phyloP scores from a whole-genome alignment of 2,888 invertebrate species.

The Agelastica alni region DNA sequence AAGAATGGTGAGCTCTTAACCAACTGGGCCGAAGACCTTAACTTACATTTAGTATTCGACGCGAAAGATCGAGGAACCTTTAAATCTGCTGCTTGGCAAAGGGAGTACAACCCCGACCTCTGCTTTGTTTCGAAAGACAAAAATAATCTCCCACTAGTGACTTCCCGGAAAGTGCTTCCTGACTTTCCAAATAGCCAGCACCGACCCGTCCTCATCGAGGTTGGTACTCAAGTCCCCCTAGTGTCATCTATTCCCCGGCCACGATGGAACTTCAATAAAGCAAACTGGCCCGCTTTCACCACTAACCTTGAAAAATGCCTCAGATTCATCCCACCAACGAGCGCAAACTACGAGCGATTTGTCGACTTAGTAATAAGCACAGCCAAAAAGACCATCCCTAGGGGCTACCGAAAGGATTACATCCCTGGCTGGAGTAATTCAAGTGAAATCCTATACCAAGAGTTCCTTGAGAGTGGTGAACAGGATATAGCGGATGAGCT shows the following conservation, averaged over 20 bases:
- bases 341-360: constrained; percentile 23
- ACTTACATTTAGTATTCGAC: constrained; percentile 27
- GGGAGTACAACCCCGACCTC: constrained; percentile 29
- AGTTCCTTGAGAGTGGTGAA: constrained; percentile 1
- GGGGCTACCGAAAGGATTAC: constrained; percentile 26
- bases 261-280: constrained; percentile 29
- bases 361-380: constrained; percentile 17
- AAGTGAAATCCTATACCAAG: constrained; percentile 2
- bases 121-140: constrained; percentile 18
- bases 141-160: constrained; percentile 3
- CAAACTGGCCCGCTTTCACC: constrained; percentile 21
- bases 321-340: constrained; percentile 14
- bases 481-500: constrained; percentile 18
- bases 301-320: constrained; percentile 22
- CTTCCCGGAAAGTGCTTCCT: constrained; percentile 8
- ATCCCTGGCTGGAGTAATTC: constrained; percentile 2
- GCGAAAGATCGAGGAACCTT: constrained; percentile 32
- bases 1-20: constrained; percentile 25
- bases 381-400: constrained; percentile 24
- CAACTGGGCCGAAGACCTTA: constrained; percentile 29
- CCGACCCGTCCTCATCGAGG: constrained; percentile 24
- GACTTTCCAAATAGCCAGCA: constrained; percentile 32
- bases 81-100: constrained; percentile 29
- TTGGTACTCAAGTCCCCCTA: constrained; percentile 24
- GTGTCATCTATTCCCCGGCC: constrained; percentile 19